Base-by-base conservation (phyloP, 2,113 vertebrate species). In the Thunnus maccoyii region DNA sequence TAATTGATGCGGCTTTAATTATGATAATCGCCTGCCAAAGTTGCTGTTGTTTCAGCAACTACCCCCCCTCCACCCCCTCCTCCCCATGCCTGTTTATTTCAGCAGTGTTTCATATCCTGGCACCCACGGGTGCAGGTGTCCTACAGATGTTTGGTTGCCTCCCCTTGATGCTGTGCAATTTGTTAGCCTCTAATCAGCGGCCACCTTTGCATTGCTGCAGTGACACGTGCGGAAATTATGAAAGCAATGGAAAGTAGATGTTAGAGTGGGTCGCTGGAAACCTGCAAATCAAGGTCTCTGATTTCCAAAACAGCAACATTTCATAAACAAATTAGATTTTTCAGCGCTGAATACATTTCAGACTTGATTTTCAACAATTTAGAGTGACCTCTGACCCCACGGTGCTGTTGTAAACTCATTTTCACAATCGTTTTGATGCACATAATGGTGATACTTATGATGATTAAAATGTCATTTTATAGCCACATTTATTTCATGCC, bases 1-100 rank as follows among this genome's bases (percentile, higher is more conserved):
- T 96, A 97, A 97, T 96, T 97, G 96, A 97, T 97, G 96, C 95
- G 94, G 95, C 96, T 97, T 97, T 98, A 97, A 97, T 97, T 97
- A 98, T 97, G 97, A 96, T 97, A 97, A 97, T 97, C 95, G 93
- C 88, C 94, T 95, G 96, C 95, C 96, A 96, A 95, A 95, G 94
- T 91, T 80, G 81, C 83, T 86, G 85, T 87, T 90, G 89, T 82
- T 82, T 82, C 62, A 0, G 22, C 22, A 22, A 22, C 72, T 84
- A 25, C 13, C 58, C 0, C 20, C 57, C 68, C 58, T 51, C 30
- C 65, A 7, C 14, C 10, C 18, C 46, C 6, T 8, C 36, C 36
- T 36, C 30, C n/a, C 10, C 55, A 0, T 44, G 17, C 27, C 15
- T 46, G 6, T 72, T 56, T 82, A 36, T 85, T 79, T 58, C 85